These are phyloP conservation scores for Pagetopsis macropterus DNA, from an alignment of 2,797 vertebrate genomes.

Conservation along the genomic window DNA sequence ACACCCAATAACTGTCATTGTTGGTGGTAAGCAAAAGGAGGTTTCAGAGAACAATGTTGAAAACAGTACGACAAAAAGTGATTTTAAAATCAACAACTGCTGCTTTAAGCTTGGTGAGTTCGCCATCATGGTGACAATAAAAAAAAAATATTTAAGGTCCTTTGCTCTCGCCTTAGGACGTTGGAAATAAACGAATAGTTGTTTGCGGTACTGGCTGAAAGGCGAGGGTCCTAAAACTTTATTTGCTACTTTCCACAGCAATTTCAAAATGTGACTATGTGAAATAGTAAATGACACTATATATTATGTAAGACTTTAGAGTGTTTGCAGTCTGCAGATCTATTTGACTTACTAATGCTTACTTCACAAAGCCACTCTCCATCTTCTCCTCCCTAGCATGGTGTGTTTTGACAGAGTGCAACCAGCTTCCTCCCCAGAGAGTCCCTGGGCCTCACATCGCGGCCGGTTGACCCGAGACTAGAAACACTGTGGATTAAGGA, in stretches of 20 bases:
- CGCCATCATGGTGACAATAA: neutral
- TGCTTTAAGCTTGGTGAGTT: neutral
- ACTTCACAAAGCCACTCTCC: conserved; percentile 38
- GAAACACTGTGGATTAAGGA: conserved; percentile 34
- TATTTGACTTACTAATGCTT: conserved; percentile 21
- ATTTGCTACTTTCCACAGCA: neutral
- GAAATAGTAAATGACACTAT: neutral
- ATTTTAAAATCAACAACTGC: too few species aligned
- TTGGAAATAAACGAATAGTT: neutral
- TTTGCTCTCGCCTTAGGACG: neutral
- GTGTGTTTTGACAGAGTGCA: conserved; percentile 42
- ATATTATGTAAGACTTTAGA: neutral
- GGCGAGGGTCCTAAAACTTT: neutral
- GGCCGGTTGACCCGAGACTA: conserved; percentile 24
- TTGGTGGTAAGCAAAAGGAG: too few species aligned
- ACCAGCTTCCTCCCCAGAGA: conserved; percentile 28
- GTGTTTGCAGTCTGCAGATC: conserved; percentile 1
- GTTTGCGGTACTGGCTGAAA: neutral
- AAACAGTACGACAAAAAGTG: too few species aligned
- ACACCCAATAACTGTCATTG: too few species aligned
- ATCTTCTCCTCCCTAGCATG: conserved; percentile 8
- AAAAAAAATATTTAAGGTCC: neutral
- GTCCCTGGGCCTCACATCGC: conserved; percentile 3
- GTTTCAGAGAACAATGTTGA: too few species aligned
- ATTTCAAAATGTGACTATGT: neutral